Evolutionary conservation across 2,797 vertebrate genomes (phyloP).

Genomic region (Hylomyscus alleni): DNA sequence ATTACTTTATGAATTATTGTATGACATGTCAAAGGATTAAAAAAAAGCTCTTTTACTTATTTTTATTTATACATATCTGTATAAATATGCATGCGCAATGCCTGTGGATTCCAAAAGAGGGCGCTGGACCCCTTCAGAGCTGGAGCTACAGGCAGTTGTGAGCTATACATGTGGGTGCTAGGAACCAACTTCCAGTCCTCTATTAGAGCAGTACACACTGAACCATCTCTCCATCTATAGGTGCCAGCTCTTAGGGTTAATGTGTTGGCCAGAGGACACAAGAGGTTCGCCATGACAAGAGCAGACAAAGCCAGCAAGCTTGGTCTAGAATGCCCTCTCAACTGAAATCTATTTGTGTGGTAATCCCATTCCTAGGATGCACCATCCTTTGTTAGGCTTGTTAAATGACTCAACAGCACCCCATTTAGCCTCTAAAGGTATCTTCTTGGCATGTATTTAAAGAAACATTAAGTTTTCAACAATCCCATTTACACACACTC

Average conservation of each 20-base stretch:
- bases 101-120: background rate
- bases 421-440: background rate
- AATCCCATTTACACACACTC: background rate
- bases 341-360: background rate
- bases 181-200: background rate
- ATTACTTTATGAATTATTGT: background rate
- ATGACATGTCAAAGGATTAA: background rate
- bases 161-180: background rate
- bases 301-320: background rate
- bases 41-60: background rate
- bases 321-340: background rate
- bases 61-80: background rate
- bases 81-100: background rate
- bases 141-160: background rate
- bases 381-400: background rate
- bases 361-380: background rate
- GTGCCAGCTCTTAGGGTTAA: background rate
- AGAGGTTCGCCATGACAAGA: background rate
- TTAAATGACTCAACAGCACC: background rate
- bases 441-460: slow-evolving; percentile 15
- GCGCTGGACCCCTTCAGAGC: background rate
- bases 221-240: background rate
- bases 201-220: background rate
- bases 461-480: background rate
- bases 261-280: background rate